A percentile compares a stretch with the other conserved stretches of the same genome.
Conservation (phyloP, 2,113 vertebrate genomes). For the Marcusenius ussheri region DNA sequence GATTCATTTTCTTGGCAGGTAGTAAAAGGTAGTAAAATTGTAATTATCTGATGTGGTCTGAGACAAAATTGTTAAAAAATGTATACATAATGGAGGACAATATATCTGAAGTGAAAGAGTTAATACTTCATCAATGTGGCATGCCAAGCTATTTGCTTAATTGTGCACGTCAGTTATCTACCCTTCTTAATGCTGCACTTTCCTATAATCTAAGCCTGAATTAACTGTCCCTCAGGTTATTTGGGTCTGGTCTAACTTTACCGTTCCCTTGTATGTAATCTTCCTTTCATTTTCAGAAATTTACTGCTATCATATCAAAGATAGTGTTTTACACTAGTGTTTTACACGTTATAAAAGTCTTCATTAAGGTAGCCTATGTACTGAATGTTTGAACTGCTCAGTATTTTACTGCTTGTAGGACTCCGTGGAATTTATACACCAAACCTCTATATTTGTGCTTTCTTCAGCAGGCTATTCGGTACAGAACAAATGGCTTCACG, state of each 20-base stretch:
- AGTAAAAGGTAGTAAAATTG: background rate
- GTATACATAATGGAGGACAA: background rate
- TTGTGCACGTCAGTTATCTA: background rate
- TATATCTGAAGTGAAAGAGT: background rate
- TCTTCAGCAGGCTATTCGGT: background rate
- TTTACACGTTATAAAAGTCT: background rate
- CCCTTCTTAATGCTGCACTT: background rate
- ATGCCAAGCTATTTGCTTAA: background rate
- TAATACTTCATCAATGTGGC: background rate
- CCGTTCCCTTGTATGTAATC: background rate
- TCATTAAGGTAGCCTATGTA: background rate
- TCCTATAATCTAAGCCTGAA: background rate
- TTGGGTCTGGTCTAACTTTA: background rate
- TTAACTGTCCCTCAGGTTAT: background rate
- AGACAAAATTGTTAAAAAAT: background rate
- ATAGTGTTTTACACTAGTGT: too few relatives aligned
- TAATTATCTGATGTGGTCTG: background rate
- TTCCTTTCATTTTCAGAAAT: background rate
- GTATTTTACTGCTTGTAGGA: background rate
- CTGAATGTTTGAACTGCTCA: background rate
- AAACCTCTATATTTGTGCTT: background rate
- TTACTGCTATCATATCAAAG: background rate
- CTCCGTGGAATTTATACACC: background rate
- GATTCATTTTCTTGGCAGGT: background rate
- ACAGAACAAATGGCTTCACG: background rate